Conservation (phyloP, 2,113 vertebrate genomes). For the Columba livia region DNA sequence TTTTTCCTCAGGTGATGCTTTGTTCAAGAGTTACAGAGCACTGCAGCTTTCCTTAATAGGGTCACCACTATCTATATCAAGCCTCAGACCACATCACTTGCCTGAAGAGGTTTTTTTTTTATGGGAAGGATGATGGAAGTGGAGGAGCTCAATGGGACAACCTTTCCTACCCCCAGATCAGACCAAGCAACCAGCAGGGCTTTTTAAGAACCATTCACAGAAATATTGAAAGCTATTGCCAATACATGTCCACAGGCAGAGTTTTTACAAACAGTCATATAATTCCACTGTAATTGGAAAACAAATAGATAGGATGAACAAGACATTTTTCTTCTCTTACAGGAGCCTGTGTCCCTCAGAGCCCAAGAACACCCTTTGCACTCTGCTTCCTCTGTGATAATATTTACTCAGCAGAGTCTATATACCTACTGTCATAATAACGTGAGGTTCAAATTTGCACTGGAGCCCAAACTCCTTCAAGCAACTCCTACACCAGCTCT, state of each 20-base stretch:
- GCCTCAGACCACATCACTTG: neutral
- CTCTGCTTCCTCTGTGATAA: neutral
- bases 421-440: neutral
- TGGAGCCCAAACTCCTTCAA: neutral
- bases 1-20: neutral
- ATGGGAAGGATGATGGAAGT: neutral
- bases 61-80: neutral
- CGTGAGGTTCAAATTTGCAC: neutral
- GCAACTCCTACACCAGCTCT: neutral
- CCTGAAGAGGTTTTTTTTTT: neutral
- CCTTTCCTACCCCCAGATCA: neutral
- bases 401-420: neutral
- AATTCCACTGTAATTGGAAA: neutral
- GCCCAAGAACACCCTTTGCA: neutral
- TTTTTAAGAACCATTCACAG: neutral
- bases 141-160: neutral
- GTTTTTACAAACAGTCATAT: neutral
- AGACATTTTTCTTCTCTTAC: neutral
- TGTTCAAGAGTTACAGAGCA: neutral
- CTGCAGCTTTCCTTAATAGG: neutral
- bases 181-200: neutral
- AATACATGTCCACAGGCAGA: neutral
- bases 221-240: neutral
- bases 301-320: neutral
- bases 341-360: accelerated